Percentiles rank a stretch among this genome's conserved stretches.
Evolutionary conservation across 2,888 invertebrate species (phyloP).

Genomic region (Heterodera filipjevi): DNA sequence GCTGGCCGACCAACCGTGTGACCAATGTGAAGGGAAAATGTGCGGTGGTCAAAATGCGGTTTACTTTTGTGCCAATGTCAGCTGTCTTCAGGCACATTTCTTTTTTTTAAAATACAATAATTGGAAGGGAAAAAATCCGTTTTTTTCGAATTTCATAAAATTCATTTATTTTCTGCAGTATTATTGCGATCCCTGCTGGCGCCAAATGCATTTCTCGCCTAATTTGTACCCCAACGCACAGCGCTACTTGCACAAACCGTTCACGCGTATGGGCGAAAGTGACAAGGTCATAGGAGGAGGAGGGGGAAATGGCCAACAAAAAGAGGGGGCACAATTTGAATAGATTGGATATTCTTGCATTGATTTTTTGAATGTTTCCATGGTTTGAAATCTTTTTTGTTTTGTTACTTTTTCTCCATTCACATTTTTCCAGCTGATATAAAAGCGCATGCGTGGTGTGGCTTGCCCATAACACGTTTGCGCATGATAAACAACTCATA

Average conservation of each 20-base stretch:
- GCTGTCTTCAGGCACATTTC: conserved; percentile 71
- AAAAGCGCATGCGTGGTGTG: too few relatives aligned
- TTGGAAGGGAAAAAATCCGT: background rate
- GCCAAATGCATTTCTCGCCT: background rate
- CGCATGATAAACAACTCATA: too few relatives aligned
- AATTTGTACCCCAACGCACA: background rate
- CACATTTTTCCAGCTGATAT: too few relatives aligned
- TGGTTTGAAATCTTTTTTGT: too few relatives aligned
- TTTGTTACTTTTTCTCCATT: too few relatives aligned
- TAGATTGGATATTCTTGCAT: too few relatives aligned
- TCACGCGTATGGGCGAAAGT: conserved; percentile 13
- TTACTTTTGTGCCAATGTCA: conserved; percentile 80
- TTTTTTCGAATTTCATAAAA: background rate
- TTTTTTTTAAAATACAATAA: background rate
- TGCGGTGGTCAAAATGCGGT: conserved; percentile 98
- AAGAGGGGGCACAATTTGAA: background rate
- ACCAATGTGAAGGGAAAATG: conserved; percentile 89
- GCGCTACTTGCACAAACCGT: conserved; percentile 10
- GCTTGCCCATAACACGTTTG: too few relatives aligned
- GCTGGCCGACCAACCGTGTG: conserved; percentile 99
- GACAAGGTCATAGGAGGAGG: background rate
- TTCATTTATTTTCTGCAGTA: too few relatives aligned
- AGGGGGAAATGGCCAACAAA: background rate
- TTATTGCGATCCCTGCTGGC: conserved; percentile 75
- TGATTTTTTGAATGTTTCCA: too few relatives aligned